A percentile compares a stretch with the other conserved stretches of the same genome.
Evolutionary conservation across 2,797 vertebrate species (phyloP).

Genomic region (Cryptoprocta ferox): DNA sequence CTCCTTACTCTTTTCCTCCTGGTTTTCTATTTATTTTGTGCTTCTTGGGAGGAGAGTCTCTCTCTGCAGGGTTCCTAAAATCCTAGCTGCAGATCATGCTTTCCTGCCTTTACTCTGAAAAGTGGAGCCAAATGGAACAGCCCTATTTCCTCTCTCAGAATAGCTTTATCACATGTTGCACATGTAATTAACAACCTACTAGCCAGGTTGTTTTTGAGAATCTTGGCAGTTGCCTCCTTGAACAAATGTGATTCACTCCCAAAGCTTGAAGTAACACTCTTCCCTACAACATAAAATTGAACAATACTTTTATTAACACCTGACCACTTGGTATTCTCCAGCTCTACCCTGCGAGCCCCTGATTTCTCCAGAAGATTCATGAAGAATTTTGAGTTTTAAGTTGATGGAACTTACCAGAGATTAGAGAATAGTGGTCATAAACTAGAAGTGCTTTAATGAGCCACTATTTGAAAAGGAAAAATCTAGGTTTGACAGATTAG

Average conservation of each 20-base stretch:
- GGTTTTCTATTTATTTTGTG: background rate
- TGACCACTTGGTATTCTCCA: background rate
- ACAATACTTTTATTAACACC: background rate
- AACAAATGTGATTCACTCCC: background rate
- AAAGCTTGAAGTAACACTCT: background rate
- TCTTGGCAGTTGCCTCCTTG: background rate
- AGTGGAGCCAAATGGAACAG: background rate
- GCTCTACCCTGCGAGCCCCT: background rate
- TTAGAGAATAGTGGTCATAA: background rate
- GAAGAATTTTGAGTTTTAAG: constrained; percentile 18
- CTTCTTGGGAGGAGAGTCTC: background rate
- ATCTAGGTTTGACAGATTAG: background rate
- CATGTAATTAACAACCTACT: background rate
- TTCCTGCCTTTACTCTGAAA: background rate
- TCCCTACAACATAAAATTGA: background rate
- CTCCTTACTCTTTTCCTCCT: background rate
- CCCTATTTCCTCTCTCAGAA: background rate
- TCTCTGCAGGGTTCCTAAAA: background rate
- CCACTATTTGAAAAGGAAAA: background rate
- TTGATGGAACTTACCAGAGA: background rate
- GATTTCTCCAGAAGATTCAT: background rate
- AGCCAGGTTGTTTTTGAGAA: background rate
- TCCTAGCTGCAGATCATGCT: background rate
- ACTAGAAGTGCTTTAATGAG: background rate
- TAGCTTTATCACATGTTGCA: background rate